These are phyloP conservation scores for Heliconius himera DNA, from an alignment of 1,140 invertebrate genomes.

Conservation along the genomic window DNA sequence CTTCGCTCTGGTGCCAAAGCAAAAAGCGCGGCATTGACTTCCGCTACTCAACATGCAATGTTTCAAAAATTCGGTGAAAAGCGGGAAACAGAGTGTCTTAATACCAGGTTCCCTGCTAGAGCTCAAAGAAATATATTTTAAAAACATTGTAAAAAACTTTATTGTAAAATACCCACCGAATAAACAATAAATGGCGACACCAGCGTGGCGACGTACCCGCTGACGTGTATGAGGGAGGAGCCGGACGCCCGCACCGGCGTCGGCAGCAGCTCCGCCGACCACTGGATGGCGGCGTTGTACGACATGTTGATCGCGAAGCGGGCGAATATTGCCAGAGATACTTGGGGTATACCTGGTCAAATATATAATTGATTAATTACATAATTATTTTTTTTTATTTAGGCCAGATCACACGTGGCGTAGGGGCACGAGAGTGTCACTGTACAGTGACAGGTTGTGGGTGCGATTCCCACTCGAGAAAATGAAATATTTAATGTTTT, in stretches of 20 bases:
- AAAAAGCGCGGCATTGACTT: too few relatives aligned
- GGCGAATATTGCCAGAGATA: constrained; percentile 62
- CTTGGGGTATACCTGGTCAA: constrained; percentile 58
- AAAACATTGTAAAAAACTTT: too few relatives aligned
- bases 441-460: neutral
- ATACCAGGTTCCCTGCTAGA: neutral
- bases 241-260: constrained; percentile 86
- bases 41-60: too few relatives aligned
- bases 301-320: constrained; percentile 74
- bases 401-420: neutral
- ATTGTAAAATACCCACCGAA: constrained; percentile 45
- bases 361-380: too few relatives aligned
- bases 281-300: constrained; percentile 72
- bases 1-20: too few relatives aligned
- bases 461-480: neutral
- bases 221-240: constrained; percentile 83
- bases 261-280: constrained; percentile 78
- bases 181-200: constrained; percentile 69
- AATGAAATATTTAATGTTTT: neutral
- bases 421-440: neutral
- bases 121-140: too few relatives aligned
- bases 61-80: too few relatives aligned
- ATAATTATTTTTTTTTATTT: too few relatives aligned
- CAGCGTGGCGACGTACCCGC: constrained; percentile 76
- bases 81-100: too few relatives aligned